phyloP scores from a whole-genome alignment of 2,797 vertebrate species.

The Dermochelys coriacea region DNA sequence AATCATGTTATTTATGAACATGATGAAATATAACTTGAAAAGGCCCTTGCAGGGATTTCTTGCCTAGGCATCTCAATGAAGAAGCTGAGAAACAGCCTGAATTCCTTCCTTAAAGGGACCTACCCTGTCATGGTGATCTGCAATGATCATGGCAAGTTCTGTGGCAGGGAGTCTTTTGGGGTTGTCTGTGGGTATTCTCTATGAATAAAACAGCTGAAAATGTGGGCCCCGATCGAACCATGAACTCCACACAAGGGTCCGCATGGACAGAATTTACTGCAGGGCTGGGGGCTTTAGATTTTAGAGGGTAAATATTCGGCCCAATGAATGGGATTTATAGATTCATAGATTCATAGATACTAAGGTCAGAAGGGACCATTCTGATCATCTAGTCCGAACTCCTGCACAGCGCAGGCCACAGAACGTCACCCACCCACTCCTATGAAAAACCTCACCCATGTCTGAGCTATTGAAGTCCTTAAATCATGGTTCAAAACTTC shows the following conservation, averaged over 20 bases:
- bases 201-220: not conserved
- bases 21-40: not conserved
- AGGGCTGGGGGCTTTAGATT: not conserved
- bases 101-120: not conserved
- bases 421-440: no score
- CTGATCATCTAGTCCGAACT: no score
- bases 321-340: not conserved
- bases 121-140: accelerated
- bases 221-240: not conserved
- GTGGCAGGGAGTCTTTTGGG: not conserved
- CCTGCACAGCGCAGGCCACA: no score
- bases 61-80: not conserved
- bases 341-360: no score
- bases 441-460: no score
- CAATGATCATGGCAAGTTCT: not conserved
- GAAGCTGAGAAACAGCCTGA: not conserved
- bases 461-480: no score
- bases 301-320: not conserved
- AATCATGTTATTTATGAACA: not conserved
- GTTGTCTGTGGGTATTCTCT: not conserved
- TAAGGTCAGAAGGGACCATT: no score
- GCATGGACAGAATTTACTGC: not conserved
- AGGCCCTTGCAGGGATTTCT: not conserved
- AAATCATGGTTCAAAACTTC: no score
- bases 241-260: not conserved